Evolutionary conservation across 2,888 invertebrate genomes (phyloP), one percentile per base, ranked within the genome.

Genomic region (Caenorhabditis sp.): DNA sequence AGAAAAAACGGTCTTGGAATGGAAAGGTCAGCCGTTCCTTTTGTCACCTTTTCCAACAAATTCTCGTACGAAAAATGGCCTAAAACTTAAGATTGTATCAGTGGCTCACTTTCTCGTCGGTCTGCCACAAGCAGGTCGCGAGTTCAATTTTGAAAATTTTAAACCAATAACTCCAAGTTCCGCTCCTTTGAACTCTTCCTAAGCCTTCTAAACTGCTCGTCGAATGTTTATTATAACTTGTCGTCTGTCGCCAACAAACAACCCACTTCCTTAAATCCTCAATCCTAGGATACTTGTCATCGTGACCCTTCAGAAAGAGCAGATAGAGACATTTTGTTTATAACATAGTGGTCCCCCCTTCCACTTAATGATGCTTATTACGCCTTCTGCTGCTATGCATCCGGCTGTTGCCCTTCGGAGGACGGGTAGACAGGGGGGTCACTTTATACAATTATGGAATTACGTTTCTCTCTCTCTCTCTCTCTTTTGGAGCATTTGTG

Each of bases 301-400:
- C 24, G 38, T 72, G 72, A 59, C 59, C 44, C 47, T 47, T 22
- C 47, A 41, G 31, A n/a, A n/a, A 66, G 47, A 49, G 16, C 14
- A 26, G 26, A 68, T 16, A 68, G 54, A 68, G 68, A 68, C 74
- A 74, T 75, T 54, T 75, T 75, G 75, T 75, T 75, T 75, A 75
- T 75, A 75, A 68, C 75, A 75, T 75, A 5, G 7, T 19, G 7
- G 19, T 6, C 47, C 19, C n/a, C 16, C 19, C 19, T 19, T 10
- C 47, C 19, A 75, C 66, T 75, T 75, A 68, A 75, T 68, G 66
- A 75, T 58, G 75, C 75, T 75, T 75, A 75, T 75, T 75, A 68
- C 66, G 75, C 66, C 75, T 66, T 75, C 75, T 75, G 75, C 61
- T 64, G 63, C 61, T 51, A 73, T 73, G 73, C 64, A 74, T 74